phyloP scores from a whole-genome alignment of 2,113 vertebrate genomes.

The Eira barbara region DNA sequence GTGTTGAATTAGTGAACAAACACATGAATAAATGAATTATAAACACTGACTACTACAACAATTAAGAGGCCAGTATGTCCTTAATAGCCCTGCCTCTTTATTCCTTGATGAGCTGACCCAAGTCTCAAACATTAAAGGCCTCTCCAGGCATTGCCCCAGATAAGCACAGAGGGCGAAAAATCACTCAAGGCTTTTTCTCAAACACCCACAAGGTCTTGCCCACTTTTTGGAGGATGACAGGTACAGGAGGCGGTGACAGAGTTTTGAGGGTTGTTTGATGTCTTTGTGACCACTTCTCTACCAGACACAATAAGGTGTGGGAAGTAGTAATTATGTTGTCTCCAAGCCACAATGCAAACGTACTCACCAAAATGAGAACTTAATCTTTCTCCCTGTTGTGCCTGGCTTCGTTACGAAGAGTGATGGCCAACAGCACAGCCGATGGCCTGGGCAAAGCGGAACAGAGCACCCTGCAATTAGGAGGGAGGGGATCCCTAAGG shows the following conservation, averaged over 20 bases:
- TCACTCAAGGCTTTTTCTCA: background rate
- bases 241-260: background rate
- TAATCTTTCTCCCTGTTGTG: slow-evolving; percentile 64
- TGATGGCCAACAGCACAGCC: slow-evolving; percentile 24
- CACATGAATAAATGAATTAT: background rate
- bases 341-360: slow-evolving; percentile 67
- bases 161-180: background rate
- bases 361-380: slow-evolving; percentile 58
- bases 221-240: slow-evolving; percentile 30
- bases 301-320: slow-evolving; percentile 38
- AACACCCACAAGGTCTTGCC: slow-evolving; percentile 31
- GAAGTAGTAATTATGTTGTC: slow-evolving; percentile 63
- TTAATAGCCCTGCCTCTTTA: background rate
- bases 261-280: slow-evolving; percentile 42
- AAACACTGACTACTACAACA: background rate
- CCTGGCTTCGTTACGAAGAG: slow-evolving; percentile 17
- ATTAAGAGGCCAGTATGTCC: background rate
- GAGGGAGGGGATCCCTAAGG: background rate
- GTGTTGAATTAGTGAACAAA: background rate
- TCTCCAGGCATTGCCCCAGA: slow-evolving; percentile 51
- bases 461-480: slow-evolving; percentile 54
- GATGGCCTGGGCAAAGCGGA: background rate
- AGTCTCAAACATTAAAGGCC: slow-evolving; percentile 51
- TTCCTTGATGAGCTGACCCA: slow-evolving; percentile 35
- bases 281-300: slow-evolving; percentile 54